Base-by-base conservation (phyloP, 1,140 invertebrate species). In the Drosophila gunungcola region DNA sequence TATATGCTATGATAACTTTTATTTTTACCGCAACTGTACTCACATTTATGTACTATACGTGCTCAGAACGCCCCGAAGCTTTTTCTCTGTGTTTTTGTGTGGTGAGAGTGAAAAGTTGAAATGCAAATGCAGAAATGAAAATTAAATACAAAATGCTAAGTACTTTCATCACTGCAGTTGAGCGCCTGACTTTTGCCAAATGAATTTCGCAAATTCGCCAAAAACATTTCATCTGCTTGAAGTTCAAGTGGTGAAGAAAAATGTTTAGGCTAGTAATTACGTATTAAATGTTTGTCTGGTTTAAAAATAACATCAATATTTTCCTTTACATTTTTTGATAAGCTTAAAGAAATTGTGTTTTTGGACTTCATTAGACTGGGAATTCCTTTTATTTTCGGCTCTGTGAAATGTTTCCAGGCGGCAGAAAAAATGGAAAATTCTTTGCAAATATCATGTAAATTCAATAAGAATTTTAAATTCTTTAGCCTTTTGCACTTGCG, bases 141-240 rank as follows among this genome's bases (percentile, higher is more conserved):
- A 88, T 88, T 88, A 88, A 88, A 88, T 88, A 88, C 84, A 88
- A 75, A 88, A 88, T 88, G 79, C 76, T 75, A 89, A 88, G 84
- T 88, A 89, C 83, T 73, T 70, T 54, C 43, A 52, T 54, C 48
- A 74, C 32, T 21, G 43, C 11, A 45, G 25, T 9, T 64, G 55
- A 55, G 56, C 72, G 64, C 75, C 80, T 85, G 73, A 78, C 73
- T 80, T 77, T 80, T 77, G 42, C 60, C 61, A 78, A 78, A 72
- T 60, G 55, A 64, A 77, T 73, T 58, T 77, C 53, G 58, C 32
- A 61, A 74, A 68, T 82, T 75, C 21, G 27, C 55, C 69, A 74
- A 80, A 64, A 69, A 85, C 60, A 85, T 74, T 80, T 73, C 42
- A 62, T 42, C 53, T 64, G 61, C 63, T 84, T 77, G 32, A 77